A percentile compares a stretch with the other conserved stretches of the same genome.
Evolutionary conservation across 92 coral and sea anemone genomes (phyloP).

Genomic region (Phenganax marumi): DNA sequence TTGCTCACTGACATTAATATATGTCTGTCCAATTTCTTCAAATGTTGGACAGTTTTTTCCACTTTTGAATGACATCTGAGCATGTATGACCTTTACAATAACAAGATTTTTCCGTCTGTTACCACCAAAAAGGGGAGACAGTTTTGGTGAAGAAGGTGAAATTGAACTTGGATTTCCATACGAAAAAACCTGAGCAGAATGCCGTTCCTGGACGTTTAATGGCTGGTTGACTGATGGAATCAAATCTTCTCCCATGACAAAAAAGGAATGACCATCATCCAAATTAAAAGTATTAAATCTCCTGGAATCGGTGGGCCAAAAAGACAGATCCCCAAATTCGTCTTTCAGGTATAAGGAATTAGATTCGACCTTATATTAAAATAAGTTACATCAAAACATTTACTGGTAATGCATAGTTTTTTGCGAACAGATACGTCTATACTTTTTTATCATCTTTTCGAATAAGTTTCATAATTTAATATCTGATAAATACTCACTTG

Average conservation of each 20-base stretch:
- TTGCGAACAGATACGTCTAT: too few species aligned
- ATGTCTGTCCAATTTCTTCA: conserved; percentile 59
- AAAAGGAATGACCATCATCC: conserved; percentile 39
- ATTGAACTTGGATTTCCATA: conserved; percentile 35
- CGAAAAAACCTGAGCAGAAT: conserved; percentile 45
- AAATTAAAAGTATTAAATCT: conserved; percentile 52
- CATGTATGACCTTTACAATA: conserved; percentile 54
- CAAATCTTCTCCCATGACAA: conserved; percentile 51
- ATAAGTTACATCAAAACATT: too few species aligned
- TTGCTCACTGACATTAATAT: conserved; percentile 50
- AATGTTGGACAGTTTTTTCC: conserved; percentile 56
- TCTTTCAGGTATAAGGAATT: conserved; percentile 52
- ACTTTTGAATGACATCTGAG: conserved; percentile 56
- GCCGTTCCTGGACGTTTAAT: conserved; percentile 35
- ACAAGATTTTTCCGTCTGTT: conserved; percentile 48
- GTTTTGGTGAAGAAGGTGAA: background rate
- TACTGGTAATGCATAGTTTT: too few species aligned
- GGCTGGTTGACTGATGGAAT: background rate
- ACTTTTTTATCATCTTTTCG: too few species aligned
- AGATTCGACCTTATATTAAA: conserved; percentile 43
- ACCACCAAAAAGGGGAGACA: conserved; percentile 33
- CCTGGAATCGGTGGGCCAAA: conserved; percentile 54
- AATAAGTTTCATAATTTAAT: too few species aligned
- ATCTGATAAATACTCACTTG: too few species aligned
- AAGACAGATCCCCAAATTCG: conserved; percentile 55